Base-by-base conservation (phyloP, 2,888 invertebrate species). In the Cantharis flavilabris region DNA sequence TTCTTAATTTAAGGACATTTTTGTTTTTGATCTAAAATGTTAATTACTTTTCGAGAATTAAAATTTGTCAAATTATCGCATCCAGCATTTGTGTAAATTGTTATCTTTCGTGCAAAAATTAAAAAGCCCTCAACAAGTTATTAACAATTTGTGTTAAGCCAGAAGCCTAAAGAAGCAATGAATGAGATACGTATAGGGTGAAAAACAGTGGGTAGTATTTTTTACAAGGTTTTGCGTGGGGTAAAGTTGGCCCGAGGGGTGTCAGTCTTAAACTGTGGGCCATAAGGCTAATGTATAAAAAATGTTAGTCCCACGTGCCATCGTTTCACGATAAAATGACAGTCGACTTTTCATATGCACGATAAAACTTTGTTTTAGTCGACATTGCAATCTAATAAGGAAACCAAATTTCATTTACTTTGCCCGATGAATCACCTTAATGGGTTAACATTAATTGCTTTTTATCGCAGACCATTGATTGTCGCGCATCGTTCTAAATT, bases 181-280 rank as follows among this genome's bases (percentile, higher is more conserved):
- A 78, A 80, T 78, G 71, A 78, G 72, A 79, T 80, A 79, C 73
- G 73, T 73, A 72, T 76, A 71, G 79, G 79, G 78, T 81, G 76
- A 79, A 80, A 78, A 80, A 74, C 72, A 73, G 76, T 76, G 78
- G 78, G 78, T 76, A 75, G 72, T 70, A 73, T 80, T 81, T 81
- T 80, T 80, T 80, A 80, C 77, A 79, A 73, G 80, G 80, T 77
- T 76, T 77, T 70, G 76, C 73, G 79, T 79, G 80, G 80, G 80
- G 80, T 81, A 77, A 72, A 69, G 75, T 75, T 74, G 65, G 75
- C 80, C 76, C 70, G 74, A 73, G 73, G 79, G 80, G 72, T 75
- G 67, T 70, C 71, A 71, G 49, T 79, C 79, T 80, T 77, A 78
- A 77, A 69, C 67, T 28, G 72, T 71, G 74, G 73, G 75, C 69